Base-by-base conservation (phyloP, 2,113 vertebrate species). In the Taxidea taxus region DNA sequence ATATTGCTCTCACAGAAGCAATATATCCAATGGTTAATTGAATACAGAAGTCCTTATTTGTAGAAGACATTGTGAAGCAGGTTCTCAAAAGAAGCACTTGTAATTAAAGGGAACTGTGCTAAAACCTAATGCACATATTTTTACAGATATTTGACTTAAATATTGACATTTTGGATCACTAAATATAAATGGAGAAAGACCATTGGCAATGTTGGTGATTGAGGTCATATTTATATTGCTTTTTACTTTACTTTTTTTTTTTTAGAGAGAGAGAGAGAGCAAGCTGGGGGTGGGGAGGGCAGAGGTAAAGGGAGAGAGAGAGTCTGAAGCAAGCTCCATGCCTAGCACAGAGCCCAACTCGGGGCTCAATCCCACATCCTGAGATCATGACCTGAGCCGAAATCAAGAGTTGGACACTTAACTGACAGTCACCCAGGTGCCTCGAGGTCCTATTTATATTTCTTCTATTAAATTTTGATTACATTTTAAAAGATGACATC, bases 401-500 rank as follows among this genome's bases (percentile, higher is more conserved):
- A 66, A 66, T 66, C 34, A 66, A 66, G 64, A 66, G 34, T 68
- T 68, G 64, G 64, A n/a, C 64, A 68, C 66, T 68, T 68, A 68
- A 20, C 7, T n/a, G 66, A 68, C 34, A 68, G 66, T n/a, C 34
- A 68, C n/a, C 34, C 66, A 37, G 66, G 66, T 18, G 3, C 16
- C 64, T 16, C 3, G 25, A 58, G 18, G 64, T 82, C 3, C 81
- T 85, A 82, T 85, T 94, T 97, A 12, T 66, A 90, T 94, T 86
- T 92, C 15, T 91, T 77, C 39, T 89, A 77, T 68, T 95, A 93
- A 95, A 86, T 80, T 96, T 91, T 44, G 78, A 89, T 60, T 72
- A 77, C 54, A 74, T 83, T 93, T 89, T 64, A 34, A 95, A 93
- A 86, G 51, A 82, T 86, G 23, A 20, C 7, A 81, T 84, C 11